Evolutionary conservation across 2,888 invertebrate genomes (phyloP), one percentile per base, ranked within the genome.

Genomic region (Camponotus fellah): DNA sequence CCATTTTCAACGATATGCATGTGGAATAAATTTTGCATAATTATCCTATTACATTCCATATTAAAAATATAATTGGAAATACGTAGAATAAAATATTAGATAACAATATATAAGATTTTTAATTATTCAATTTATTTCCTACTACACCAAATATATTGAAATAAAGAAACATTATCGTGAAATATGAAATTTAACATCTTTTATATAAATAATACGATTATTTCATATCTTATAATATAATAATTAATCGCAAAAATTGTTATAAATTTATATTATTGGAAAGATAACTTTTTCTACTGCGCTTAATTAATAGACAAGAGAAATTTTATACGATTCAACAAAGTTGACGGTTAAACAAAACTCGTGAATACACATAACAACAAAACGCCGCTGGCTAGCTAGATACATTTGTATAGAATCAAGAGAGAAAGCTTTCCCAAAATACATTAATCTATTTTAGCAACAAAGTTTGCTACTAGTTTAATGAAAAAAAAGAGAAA

Each of bases 391-490:
- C 17, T 26, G 46, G 75, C 34, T 46, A 17, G 32, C 9, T 43
- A 37, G 76, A 12, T 60, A 60, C 46, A 71, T 79, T 79, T 79
- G n/a, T n/a, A 21, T 12, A 10, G 34, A 71, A 37, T 8, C 34
- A 34, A 46, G 69, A 34, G 69, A 34, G 21, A 71, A 46, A 71
- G 58, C 43, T 68, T 21, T 58, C 26, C 21, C 21, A 34, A 17
- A 58, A 58, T 46, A 60, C 46, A 71, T 60, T 79, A 79, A 79
- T 79, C 79, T 71, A 79, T 79, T 79, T 49, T 79, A 79, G 60
- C 21, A 46, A 46, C 49, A 53, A 69, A 53, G 60, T 79, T 79
- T 17, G 60, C 60, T 21, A 32, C 43, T 34, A 60, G 79, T 71
- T 71, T 60, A 79, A 12, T n/a, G 26, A 56, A 46, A 69, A 71